A percentile compares a stretch with the other conserved stretches of the same genome.
These are phyloP conservation scores for Campylomormyrus tamandua DNA, from an alignment of 2,113 vertebrate species.

Conservation along the genomic window DNA sequence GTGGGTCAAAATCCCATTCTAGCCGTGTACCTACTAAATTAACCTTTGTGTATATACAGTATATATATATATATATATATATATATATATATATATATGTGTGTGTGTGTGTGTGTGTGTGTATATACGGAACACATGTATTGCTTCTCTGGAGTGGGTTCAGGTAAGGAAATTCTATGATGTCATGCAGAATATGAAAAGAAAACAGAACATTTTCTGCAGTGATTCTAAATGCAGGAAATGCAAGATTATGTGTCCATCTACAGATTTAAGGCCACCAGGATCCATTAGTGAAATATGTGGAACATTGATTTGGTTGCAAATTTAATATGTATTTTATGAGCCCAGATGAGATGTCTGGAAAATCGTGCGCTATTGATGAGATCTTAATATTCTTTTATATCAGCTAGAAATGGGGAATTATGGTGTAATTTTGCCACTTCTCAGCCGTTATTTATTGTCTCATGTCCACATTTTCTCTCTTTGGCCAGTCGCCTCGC, in stretches of 20 bases:
- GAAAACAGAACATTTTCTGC: background rate
- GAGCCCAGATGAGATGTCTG: conserved; percentile 22
- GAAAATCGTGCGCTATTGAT: conserved; percentile 12
- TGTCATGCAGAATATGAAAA: background rate
- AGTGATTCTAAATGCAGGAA: background rate
- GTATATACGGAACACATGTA: background rate
- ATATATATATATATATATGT: background rate
- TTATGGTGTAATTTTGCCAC: conserved; percentile 16
- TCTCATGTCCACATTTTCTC: background rate
- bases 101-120: background rate
- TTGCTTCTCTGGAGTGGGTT: background rate
- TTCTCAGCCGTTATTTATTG: conserved; percentile 8
- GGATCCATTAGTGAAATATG: conserved; percentile 11
- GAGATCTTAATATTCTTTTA: conserved; percentile 25
- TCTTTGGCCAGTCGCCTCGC: background rate
- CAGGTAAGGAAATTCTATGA: background rate
- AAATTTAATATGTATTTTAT: conserved; percentile 23
- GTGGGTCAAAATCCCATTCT: background rate
- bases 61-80: background rate
- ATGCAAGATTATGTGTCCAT: background rate
- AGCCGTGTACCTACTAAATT: background rate
- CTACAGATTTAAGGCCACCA: conserved; percentile 6
- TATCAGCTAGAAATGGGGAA: conserved; percentile 13
- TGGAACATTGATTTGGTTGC: conserved; percentile 18
- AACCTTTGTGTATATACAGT: background rate